phyloP scores from a whole-genome alignment of 2,888 invertebrate species.

The Phaedon cochleariae region DNA sequence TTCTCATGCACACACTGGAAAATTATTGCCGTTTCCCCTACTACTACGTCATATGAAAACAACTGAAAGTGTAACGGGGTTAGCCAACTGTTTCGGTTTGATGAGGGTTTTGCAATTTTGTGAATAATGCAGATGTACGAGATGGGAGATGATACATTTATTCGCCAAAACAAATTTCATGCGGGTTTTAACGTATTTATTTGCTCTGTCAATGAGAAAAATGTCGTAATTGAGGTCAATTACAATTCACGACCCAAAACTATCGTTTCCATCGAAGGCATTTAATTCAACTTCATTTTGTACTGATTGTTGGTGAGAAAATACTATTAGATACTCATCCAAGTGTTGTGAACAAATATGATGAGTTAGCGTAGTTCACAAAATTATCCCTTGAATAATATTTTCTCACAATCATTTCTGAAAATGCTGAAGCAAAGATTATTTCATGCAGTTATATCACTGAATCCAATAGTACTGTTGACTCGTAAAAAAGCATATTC shows the following conservation, averaged over 20 bases:
- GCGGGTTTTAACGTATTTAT: conserved; percentile 13
- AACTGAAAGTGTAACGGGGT: conserved; percentile 6
- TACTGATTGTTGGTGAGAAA: neutral
- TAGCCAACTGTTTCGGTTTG: conserved; percentile 10
- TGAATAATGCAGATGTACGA: neutral
- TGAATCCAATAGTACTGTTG: too few relatives aligned
- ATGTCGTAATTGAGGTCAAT: neutral
- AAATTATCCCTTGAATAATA: too few relatives aligned
- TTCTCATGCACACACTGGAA: neutral
- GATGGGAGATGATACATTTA: neutral
- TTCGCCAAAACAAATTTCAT: conserved; percentile 1
- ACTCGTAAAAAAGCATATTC: too few relatives aligned
- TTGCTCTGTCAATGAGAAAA: conserved; percentile 1
- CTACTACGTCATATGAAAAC: conserved; percentile 6
- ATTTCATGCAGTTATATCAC: too few relatives aligned
- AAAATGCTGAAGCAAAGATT: too few relatives aligned
- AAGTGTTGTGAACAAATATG: too few relatives aligned
- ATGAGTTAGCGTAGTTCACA: too few relatives aligned
- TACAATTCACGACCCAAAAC: neutral
- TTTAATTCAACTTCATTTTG: neutral
- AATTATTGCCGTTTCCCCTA: conserved; percentile 2
- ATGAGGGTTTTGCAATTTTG: conserved; percentile 9
- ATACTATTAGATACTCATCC: too few relatives aligned
- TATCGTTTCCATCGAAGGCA: neutral
- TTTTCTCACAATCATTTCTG: too few relatives aligned